Evolutionary conservation across 2,888 invertebrate species (phyloP).

Genomic region (Schrankia costaestrigalis): DNA sequence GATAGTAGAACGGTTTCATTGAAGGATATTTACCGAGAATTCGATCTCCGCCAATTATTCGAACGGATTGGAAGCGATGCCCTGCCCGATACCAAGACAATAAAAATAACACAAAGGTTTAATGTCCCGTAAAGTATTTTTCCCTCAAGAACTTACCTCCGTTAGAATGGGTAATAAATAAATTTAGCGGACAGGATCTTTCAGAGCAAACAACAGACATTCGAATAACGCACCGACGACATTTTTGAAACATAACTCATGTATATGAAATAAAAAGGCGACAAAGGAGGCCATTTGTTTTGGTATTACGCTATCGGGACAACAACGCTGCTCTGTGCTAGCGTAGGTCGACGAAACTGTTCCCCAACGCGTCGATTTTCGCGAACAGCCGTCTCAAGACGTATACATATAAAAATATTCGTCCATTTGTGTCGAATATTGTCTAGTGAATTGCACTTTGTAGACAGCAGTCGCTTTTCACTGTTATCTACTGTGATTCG

Average conservation of each 20-base stretch:
- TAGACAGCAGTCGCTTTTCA: no score
- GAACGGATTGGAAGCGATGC: conserved; percentile 46
- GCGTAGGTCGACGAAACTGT: conserved; percentile 35
- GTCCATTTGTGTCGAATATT: no score
- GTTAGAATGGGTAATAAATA: conserved; percentile 41
- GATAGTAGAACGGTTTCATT: conserved; percentile 16
- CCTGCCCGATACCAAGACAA: conserved; percentile 38
- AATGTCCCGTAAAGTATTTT: conserved; percentile 27
- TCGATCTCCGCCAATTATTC: conserved; percentile 53
- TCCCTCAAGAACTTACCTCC: conserved; percentile 39
- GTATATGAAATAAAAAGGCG: conserved; percentile 61
- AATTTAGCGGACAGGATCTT: conserved; percentile 30
- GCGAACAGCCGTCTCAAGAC: conserved; percentile 52
- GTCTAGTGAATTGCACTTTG: no score
- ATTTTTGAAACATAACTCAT: conserved; percentile 60
- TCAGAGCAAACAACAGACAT: conserved; percentile 35
- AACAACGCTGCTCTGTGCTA: conserved; percentile 32
- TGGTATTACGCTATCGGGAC: conserved; percentile 69
- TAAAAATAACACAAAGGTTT: conserved; percentile 46
- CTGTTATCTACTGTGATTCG: no score
- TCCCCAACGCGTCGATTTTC: conserved; percentile 47
- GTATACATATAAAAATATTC: no score
- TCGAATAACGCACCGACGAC: conserved; percentile 51
- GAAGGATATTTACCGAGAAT: conserved; percentile 40
- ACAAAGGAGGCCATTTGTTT: conserved; percentile 70